These are phyloP conservation scores for Zaprionus ornatus DNA, from an alignment of 1,140 invertebrate genomes.

Conservation along the genomic window DNA sequence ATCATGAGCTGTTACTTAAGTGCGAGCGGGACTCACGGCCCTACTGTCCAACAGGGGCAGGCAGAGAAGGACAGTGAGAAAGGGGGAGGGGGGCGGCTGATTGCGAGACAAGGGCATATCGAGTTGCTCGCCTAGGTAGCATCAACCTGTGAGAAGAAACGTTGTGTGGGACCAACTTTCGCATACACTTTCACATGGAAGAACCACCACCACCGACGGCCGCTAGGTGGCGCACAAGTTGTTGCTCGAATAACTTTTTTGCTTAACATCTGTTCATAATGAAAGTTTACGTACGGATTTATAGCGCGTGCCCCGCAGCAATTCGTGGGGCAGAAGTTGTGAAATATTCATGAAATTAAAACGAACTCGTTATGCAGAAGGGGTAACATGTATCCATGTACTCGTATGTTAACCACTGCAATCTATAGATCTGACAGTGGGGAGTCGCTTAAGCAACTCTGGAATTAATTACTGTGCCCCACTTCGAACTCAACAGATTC, in stretches of 20 bases:
- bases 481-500: too few species aligned
- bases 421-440: neutral
- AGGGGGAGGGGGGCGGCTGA: neutral
- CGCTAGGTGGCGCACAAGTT: slow-evolving; percentile 1
- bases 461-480: too few species aligned
- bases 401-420: neutral
- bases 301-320: neutral
- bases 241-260: neutral
- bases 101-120: too few species aligned
- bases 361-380: neutral
- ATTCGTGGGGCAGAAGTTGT: neutral
- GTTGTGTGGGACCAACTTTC: neutral
- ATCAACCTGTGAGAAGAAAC: neutral
- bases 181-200: neutral
- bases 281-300: neutral
- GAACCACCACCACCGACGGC: neutral
- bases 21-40: neutral
- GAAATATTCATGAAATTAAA: slow-evolving; percentile 5
- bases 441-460: neutral
- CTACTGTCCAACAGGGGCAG: neutral
- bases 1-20: neutral
- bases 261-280: slow-evolving; percentile 4
- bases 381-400: neutral
- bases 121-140: too few species aligned
- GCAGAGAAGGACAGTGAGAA: neutral